A percentile compares a stretch with the other conserved stretches of the same genome.
Conservation (phyloP, 2,797 vertebrate genomes). For the Platalea minor region DNA sequence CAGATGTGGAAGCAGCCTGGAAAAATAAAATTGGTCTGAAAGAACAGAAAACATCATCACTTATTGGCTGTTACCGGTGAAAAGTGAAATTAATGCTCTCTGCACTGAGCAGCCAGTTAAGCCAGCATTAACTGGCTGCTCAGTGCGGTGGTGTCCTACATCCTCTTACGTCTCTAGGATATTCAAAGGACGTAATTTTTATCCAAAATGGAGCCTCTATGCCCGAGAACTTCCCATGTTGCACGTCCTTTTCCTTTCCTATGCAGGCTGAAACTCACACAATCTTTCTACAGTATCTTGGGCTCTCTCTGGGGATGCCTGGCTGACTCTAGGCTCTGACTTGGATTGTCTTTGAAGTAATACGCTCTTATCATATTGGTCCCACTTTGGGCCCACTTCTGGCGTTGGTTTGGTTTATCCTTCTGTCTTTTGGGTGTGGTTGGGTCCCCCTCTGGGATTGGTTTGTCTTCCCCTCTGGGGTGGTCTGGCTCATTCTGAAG, state of each 20-base stretch:
- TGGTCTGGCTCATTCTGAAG: neutral
- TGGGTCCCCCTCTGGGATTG: fast-evolving
- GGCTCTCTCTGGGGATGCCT: neutral
- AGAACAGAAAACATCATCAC: neutral
- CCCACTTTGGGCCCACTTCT: neutral
- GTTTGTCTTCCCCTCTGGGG: neutral
- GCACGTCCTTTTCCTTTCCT: neutral
- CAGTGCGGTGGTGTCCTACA: neutral
- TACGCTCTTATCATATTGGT: neutral
- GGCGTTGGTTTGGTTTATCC: neutral
- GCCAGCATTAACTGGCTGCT: neutral
- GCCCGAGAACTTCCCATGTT: neutral
- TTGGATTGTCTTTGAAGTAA: neutral
- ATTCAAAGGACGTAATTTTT: neutral
- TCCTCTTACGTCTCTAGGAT: neutral
- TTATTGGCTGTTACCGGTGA: neutral
- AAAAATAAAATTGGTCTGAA: neutral
- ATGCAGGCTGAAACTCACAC: fast-evolving
- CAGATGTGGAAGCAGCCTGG: neutral
- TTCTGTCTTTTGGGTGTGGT: neutral
- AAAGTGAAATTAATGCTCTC: neutral
- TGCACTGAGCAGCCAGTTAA: too few species aligned
- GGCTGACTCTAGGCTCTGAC: neutral
- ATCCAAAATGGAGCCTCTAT: neutral
- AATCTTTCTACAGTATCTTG: neutral